Conservation (phyloP, 2,888 invertebrate species). For the Tupiocoris notatus region DNA sequence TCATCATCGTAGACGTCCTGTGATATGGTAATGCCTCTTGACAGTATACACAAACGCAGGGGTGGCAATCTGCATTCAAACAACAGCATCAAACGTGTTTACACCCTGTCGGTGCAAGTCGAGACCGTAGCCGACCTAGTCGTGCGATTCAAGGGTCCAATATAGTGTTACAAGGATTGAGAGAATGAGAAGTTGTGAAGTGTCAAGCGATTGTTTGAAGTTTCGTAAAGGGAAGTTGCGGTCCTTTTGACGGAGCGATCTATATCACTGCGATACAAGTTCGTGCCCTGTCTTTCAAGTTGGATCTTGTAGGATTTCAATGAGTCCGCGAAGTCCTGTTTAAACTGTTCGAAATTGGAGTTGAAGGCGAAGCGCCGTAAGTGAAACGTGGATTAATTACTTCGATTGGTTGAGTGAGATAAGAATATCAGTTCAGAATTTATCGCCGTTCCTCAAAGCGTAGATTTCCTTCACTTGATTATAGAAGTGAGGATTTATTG, state of each 20-base stretch:
- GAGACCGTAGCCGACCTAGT: not conserved
- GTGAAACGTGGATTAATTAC: no score
- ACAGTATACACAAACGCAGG: not conserved
- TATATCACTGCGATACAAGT: not conserved
- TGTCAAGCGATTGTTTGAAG: not conserved
- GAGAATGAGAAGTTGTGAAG: not conserved
- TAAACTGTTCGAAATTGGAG: no score
- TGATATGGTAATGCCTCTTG: slow-evolving; percentile 28
- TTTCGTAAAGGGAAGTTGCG: not conserved
- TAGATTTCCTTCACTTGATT: no score
- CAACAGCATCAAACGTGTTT: slow-evolving; percentile 38
- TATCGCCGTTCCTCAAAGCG: no score
- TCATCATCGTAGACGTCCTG: not conserved
- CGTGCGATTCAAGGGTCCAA: not conserved
- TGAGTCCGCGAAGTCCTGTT: not conserved
- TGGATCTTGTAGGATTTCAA: not conserved
- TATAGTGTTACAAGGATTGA: not conserved
- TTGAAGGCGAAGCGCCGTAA: no score
- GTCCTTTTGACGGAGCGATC: not conserved
- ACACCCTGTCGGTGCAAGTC: slow-evolving; percentile 9
- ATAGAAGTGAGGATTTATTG: no score
- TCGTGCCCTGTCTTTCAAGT: not conserved
- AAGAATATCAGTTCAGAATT: no score
- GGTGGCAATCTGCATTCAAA: slow-evolving; percentile 34
- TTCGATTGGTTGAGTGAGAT: no score